Evolutionary conservation across 1,140 invertebrate genomes (phyloP).

Genomic region (Heliconius hermathena): DNA sequence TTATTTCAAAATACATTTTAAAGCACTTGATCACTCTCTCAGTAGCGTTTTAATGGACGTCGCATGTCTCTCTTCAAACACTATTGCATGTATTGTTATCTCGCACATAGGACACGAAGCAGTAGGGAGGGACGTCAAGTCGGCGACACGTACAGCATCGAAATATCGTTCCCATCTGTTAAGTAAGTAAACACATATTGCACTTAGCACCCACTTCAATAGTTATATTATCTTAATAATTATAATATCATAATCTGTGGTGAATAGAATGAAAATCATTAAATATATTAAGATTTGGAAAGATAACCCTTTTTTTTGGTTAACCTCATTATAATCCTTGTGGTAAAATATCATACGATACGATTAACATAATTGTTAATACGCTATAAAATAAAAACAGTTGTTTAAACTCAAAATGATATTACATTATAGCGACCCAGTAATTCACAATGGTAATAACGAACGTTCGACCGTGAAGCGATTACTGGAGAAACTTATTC

Average conservation of each 20-base stretch:
- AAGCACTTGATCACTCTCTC: conserved; percentile 27
- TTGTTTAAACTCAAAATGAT: neutral
- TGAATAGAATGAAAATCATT: neutral
- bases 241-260: neutral
- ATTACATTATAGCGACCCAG: conserved; percentile 89
- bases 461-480: conserved; percentile 91
- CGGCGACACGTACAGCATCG: conserved; percentile 92
- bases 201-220: conserved; percentile 54
- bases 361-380: neutral
- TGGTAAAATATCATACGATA: too few relatives aligned
- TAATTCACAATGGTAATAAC: conserved; percentile 92
- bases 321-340: too few relatives aligned
- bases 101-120: conserved; percentile 79
- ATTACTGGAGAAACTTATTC: conserved; percentile 92
- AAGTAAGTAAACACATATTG: conserved; percentile 87
- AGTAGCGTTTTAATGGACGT: conserved; percentile 9
- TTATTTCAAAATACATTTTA: conserved; percentile 1
- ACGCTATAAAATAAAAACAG: neutral
- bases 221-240: neutral
- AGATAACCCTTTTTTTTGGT: too few relatives aligned
- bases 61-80: conserved; percentile 69
- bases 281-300: too few relatives aligned
- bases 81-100: conserved; percentile 77
- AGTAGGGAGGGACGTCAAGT: conserved; percentile 86
- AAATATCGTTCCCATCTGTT: conserved; percentile 94